A percentile compares a stretch with the other conserved stretches of the same genome.
phyloP scores from a whole-genome alignment of 1,140 invertebrate genomes.

The Linepithema humile region DNA sequence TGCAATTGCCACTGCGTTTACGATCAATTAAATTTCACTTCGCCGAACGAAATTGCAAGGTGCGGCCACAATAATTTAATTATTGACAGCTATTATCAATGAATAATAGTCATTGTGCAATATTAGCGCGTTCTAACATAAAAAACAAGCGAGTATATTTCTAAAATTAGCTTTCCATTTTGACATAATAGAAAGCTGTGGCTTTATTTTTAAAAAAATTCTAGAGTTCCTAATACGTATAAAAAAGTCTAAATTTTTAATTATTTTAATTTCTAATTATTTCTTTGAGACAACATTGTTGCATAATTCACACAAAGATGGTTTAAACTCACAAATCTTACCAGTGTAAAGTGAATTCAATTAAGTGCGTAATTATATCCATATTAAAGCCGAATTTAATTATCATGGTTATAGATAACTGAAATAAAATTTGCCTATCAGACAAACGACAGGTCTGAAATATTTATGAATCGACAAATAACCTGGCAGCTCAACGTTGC shows the following conservation, averaged over 20 bases:
- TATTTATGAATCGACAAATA: slow-evolving; percentile 2
- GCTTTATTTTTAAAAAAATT: neutral
- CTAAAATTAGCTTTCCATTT: neutral
- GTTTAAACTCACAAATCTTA: neutral
- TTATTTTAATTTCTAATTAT: neutral
- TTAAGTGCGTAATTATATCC: neutral
- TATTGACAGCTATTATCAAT: neutral
- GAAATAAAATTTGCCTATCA: slow-evolving; percentile 35
- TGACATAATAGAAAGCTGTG: neutral
- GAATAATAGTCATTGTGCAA: neutral
- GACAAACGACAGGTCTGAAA: neutral
- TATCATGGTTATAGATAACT: slow-evolving; percentile 16
- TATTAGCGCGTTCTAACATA: neutral
- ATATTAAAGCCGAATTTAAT: slow-evolving; percentile 24
- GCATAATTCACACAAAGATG: neutral
- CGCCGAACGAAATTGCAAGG: slow-evolving; percentile 8
- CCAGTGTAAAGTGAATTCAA: neutral
- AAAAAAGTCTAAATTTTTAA: no score
- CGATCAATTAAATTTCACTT: slow-evolving; percentile 50
- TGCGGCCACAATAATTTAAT: slow-evolving; percentile 36
- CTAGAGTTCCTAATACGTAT: neutral
- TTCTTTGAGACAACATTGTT: neutral
- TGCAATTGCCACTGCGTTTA: neutral
- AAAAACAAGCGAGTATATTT: neutral
- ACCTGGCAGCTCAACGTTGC: neutral